These are phyloP conservation scores for Carcina quercana DNA, from an alignment of 2,888 invertebrate genomes.

Conservation along the genomic window DNA sequence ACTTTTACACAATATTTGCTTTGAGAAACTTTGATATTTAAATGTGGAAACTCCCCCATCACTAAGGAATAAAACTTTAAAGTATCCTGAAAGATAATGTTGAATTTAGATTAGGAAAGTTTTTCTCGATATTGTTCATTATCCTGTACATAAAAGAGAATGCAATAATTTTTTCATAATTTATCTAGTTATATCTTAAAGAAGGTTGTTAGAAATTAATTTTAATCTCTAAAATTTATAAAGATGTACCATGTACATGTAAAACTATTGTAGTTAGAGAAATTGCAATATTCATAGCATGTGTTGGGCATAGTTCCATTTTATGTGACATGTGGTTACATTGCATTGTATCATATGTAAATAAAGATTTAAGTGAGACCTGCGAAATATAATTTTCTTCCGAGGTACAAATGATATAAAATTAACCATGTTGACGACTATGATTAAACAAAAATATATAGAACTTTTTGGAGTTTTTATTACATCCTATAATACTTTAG, in stretches of 20 bases:
- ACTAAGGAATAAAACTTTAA: conserved; percentile 26
- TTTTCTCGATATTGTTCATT: conserved; percentile 37
- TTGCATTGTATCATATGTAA: conserved; percentile 71
- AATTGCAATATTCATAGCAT: conserved; percentile 53
- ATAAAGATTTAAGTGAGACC: conserved; percentile 66
- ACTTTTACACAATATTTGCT: conserved; percentile 45
- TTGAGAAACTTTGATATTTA: conserved; percentile 34
- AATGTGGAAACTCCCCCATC: conserved; percentile 26
- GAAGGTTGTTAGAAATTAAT: conserved; percentile 49
- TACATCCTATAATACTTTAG: no score
- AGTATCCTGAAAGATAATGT: conserved; percentile 22
- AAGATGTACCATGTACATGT: conserved; percentile 66
- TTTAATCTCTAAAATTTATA: conserved; percentile 40
- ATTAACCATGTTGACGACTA: conserved; percentile 73
- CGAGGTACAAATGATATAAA: conserved; percentile 69
- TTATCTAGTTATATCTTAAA: conserved; percentile 46
- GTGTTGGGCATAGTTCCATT: conserved; percentile 45
- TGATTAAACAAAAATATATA: conserved; percentile 69
- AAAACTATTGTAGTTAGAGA: conserved; percentile 61
- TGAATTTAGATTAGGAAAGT: conserved; percentile 30
- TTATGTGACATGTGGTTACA: conserved; percentile 56
- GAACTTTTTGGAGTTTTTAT: conserved; percentile 20
- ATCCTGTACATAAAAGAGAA: conserved; percentile 49
- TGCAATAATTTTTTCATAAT: conserved; percentile 67
- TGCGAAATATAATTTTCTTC: conserved; percentile 73